These are phyloP conservation scores for Mustela lutreola DNA, from an alignment of 2,113 vertebrate genomes.

Conservation along the genomic window DNA sequence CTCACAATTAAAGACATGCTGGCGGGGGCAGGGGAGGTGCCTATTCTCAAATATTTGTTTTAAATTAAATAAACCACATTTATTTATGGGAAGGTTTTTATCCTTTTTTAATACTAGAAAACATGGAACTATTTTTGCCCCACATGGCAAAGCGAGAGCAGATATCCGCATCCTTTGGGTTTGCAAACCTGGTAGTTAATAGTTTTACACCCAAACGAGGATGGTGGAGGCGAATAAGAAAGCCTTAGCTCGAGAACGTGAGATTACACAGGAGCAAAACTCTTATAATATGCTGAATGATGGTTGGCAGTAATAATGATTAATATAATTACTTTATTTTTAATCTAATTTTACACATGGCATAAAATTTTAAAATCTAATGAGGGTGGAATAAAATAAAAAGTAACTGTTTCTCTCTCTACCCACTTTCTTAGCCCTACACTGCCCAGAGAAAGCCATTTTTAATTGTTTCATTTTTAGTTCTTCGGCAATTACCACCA, in stretches of 20 bases:
- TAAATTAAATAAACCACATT: conserved; percentile 53
- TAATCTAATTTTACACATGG: conserved; percentile 27
- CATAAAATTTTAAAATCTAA: conserved; percentile 48
- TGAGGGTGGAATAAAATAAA: conserved; percentile 50
- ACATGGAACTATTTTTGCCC: conserved; percentile 32
- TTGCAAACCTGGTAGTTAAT: conserved; percentile 31
- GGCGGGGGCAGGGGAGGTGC: not conserved
- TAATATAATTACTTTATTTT: conserved; percentile 59
- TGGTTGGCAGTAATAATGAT: conserved; percentile 15
- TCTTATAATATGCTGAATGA: conserved; percentile 23
- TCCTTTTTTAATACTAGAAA: conserved; percentile 31
- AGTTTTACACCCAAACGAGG: conserved; percentile 39
- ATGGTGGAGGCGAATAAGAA: conserved; percentile 35
- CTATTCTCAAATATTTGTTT: conserved; percentile 57
- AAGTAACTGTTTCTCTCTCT: not conserved
- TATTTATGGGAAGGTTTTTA: conserved; percentile 48
- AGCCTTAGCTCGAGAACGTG: conserved; percentile 8
- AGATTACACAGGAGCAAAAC: not conserved
- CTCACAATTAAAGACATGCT: conserved; percentile 39
- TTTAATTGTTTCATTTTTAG: conserved; percentile 29
- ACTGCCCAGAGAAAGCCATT: not conserved
- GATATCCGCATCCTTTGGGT: not conserved
- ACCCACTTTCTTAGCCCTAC: not conserved
- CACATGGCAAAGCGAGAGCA: not conserved
- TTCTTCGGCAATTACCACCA: not conserved